Base-by-base conservation (phyloP, 1,140 invertebrate genomes). In the Cylas formicarius region DNA sequence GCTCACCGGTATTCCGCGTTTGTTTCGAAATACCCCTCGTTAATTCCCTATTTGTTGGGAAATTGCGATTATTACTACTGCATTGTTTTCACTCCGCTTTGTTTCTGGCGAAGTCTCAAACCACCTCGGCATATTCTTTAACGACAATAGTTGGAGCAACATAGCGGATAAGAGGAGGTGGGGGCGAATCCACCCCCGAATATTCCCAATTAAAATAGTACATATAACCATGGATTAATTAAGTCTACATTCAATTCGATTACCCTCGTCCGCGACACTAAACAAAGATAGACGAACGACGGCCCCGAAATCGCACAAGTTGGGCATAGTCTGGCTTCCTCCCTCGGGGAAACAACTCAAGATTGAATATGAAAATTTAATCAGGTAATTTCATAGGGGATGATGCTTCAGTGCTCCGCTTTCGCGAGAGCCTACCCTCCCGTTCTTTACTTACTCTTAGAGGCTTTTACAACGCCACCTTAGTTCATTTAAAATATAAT, bases 291-390 rank as follows among this genome's bases (percentile, higher is more conserved):
- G 16, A n/a, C n/a, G n/a, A n/a, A n/a, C n/a, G n/a, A n/a, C n/a
- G n/a, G n/a, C n/a, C n/a, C n/a, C n/a, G 46, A 53, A 50, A 36
- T 47, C 44, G 43, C 32, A 49, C 51, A 50, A 53, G 37, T 53
- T 46, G 42, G 49, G 44, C 36, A 39, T 27, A 50, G 52, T 50
- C 52, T 50, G 43, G 51, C 39, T 26, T 47, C 46, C 40, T 62
- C 62, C 60, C 60, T 41, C 26, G 60, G 56, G 62, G 56, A 61
- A 73, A 72, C 71, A 74, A 72, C 68, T 70, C 69, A 72, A 73
- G 71, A 75, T 75, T 75, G 73, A 75, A 75, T 74, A 74, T 75
- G 73, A 75, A 75, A 75, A 72, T 74, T 75, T 74, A 75, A 75
- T 74, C 68, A 72, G 69, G 69, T 73, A 73, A 73, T 74, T 73